A percentile compares a stretch with the other conserved stretches of the same genome.
phyloP scores from a whole-genome alignment of 2,888 invertebrate species.

The Flexamia atlantica region DNA sequence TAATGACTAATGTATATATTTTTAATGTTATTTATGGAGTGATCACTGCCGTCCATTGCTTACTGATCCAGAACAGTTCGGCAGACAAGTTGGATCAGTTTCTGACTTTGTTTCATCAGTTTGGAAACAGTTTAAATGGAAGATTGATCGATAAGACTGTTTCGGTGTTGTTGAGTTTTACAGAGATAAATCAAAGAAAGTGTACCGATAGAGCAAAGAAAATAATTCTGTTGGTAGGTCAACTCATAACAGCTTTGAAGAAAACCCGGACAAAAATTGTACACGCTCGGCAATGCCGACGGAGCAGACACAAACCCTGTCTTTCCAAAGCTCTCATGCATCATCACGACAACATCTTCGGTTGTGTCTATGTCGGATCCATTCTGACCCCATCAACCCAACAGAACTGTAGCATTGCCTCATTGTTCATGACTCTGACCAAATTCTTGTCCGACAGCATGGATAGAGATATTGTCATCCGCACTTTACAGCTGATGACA shows the following conservation, averaged over 20 bases:
- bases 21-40: slow-evolving; percentile 80
- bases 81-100: slow-evolving; percentile 77
- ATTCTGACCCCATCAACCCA: slow-evolving; percentile 73
- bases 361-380: slow-evolving; percentile 75
- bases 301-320: slow-evolving; percentile 78
- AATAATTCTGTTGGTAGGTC: slow-evolving; percentile 78
- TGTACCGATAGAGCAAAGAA: slow-evolving; percentile 76
- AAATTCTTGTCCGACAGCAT: slow-evolving; percentile 68
- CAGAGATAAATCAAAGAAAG: slow-evolving; percentile 74
- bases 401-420: slow-evolving; percentile 78
- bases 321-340: slow-evolving; percentile 75
- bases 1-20: slow-evolving; percentile 78
- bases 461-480: slow-evolving; percentile 68
- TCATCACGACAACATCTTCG: slow-evolving; percentile 80
- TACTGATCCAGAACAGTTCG: slow-evolving; percentile 78
- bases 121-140: slow-evolving; percentile 79
- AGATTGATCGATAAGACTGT: slow-evolving; percentile 78
- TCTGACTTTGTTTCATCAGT: slow-evolving; percentile 79
- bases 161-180: slow-evolving; percentile 77
- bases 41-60: slow-evolving; percentile 79
- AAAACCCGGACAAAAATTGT: slow-evolving; percentile 78
- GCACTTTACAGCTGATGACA: slow-evolving; percentile 76
- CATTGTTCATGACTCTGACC: slow-evolving; percentile 78
- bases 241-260: slow-evolving; percentile 78
- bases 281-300: slow-evolving; percentile 77